phyloP scores from a whole-genome alignment of 2,888 invertebrate species.

The Cheilosia urbana region DNA sequence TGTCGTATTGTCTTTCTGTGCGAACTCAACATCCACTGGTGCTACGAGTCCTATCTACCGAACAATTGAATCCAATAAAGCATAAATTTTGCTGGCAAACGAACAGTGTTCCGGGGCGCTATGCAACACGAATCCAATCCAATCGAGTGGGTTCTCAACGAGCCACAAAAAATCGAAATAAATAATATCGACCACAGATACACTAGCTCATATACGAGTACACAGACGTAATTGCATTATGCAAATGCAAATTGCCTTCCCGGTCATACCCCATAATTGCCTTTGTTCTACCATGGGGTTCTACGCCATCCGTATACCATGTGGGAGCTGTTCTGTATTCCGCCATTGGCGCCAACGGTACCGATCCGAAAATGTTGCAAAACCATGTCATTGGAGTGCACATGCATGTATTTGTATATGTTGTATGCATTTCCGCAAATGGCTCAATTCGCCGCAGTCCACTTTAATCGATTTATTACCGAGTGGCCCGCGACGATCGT shows the following conservation, averaged over 20 bases:
- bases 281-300: conserved; percentile 66
- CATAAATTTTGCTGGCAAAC: conserved; percentile 63
- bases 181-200: conserved; percentile 73
- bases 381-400: conserved; percentile 7
- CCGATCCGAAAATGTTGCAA: conserved; percentile 44
- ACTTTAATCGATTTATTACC: conserved; percentile 72
- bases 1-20: conserved; percentile 63
- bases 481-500: conserved; percentile 35
- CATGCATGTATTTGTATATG: not conserved
- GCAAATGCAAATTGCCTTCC: conserved; percentile 75
- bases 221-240: conserved; percentile 68
- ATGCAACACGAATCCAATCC: conserved; percentile 64
- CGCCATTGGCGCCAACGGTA: conserved; percentile 59
- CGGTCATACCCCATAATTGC: conserved; percentile 63
- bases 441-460: conserved; percentile 20
- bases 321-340: conserved; percentile 63
- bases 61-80: conserved; percentile 74
- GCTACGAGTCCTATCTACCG: conserved; percentile 1
- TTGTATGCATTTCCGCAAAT: conserved; percentile 20
- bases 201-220: conserved; percentile 18
- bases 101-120: conserved; percentile 73
- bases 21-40: conserved; percentile 48
- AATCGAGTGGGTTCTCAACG: conserved; percentile 35
- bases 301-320: conserved; percentile 9
- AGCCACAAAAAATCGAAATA: conserved; percentile 40